Percentiles rank a stretch among this genome's conserved stretches.
Conservation (phyloP, 2,113 vertebrate genomes). For the Otolemur garnettii region DNA sequence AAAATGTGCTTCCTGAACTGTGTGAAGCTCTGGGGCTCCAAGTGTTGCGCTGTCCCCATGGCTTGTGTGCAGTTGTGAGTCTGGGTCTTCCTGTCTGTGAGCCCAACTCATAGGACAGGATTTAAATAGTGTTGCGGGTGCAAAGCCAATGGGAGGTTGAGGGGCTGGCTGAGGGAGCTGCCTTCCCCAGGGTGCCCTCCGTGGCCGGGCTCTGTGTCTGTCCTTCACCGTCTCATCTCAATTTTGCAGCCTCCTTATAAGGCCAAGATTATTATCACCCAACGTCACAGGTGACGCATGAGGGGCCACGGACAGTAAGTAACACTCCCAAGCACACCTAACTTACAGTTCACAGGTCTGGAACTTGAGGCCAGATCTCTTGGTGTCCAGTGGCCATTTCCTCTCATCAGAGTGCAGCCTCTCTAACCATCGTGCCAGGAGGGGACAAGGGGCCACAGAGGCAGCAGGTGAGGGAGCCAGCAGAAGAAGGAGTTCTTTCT, state of each 20-base stretch:
- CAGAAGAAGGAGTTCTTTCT: accelerated
- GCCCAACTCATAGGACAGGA: background rate
- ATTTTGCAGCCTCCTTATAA: background rate
- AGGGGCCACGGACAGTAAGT: background rate
- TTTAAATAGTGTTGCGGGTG: background rate
- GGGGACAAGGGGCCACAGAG: too few species aligned
- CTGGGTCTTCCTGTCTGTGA: background rate
- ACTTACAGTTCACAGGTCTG: background rate
- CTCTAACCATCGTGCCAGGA: too few species aligned
- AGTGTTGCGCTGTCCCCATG: too few species aligned
- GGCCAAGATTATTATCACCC: too few species aligned
- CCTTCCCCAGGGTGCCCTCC: background rate
- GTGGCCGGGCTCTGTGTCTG: accelerated
- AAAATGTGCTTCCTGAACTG: background rate
- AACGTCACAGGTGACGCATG: background rate
- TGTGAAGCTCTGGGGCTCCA: background rate
- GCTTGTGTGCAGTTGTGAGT: background rate
- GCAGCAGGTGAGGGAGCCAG: too few species aligned
- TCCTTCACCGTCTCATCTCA: background rate
- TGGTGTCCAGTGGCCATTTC: background rate
- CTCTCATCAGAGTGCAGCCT: background rate
- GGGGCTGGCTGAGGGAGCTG: too few species aligned
- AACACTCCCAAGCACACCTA: background rate
- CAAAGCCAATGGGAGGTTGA: background rate
- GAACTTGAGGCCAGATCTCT: background rate